Conservation (phyloP, 2,797 vertebrate genomes). For the Xenopus petersii region DNA sequence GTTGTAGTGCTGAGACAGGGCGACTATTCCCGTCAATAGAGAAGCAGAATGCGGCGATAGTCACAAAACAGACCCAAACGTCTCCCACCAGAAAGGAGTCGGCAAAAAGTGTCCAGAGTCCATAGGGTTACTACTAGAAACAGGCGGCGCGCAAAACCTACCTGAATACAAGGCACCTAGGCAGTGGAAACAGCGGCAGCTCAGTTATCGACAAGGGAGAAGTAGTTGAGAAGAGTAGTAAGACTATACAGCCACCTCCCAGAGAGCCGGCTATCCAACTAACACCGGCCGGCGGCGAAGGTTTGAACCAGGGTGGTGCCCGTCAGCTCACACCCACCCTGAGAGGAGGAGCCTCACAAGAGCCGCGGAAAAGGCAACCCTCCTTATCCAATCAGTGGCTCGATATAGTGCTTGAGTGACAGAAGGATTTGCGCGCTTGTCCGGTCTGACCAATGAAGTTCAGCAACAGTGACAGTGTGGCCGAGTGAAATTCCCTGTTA, state of each 20-base stretch:
- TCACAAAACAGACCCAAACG: too few relatives aligned
- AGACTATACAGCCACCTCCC: neutral
- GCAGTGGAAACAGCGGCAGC: neutral
- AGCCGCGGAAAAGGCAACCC: neutral
- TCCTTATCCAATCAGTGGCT: neutral
- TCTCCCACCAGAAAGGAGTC: neutral
- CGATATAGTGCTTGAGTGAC: neutral
- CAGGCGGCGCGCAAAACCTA: neutral
- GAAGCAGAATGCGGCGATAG: neutral
- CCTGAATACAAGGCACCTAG: neutral
- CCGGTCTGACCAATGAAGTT: neutral
- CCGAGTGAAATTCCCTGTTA: neutral
- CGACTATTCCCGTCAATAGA: too few relatives aligned
- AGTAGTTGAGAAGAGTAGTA: neutral
- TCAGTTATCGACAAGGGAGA: neutral
- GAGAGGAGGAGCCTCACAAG: neutral
- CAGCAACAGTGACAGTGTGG: neutral
- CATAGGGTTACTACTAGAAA: neutral
- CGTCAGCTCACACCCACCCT: neutral
- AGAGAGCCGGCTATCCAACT: constrained; percentile 5
- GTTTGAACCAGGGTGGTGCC: constrained; percentile 17
- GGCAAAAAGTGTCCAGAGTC: neutral
- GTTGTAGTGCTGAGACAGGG: too few relatives aligned
- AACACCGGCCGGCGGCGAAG: constrained; percentile 1
- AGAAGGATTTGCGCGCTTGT: neutral